Evolutionary conservation across 1,140 invertebrate species (phyloP).

Genomic region (Trichonephila clavipes): DNA sequence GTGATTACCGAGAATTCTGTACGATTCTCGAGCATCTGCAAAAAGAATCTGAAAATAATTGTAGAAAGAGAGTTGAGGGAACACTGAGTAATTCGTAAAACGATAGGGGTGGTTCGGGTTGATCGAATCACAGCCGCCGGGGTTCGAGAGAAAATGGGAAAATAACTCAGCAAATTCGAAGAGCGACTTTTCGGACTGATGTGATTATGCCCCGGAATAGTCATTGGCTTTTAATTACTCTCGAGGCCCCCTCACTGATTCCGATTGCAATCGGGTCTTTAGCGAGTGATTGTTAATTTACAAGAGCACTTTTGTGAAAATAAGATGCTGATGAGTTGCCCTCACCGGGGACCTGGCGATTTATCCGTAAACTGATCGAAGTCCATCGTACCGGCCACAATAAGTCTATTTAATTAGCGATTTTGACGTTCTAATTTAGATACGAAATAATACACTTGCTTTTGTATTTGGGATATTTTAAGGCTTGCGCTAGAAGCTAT

Average conservation of each 20-base stretch:
- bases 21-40: background rate
- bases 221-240: slow-evolving; percentile 27
- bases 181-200: slow-evolving; percentile 27
- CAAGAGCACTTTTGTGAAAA: background rate
- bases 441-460: no score
- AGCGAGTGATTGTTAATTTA: slow-evolving; percentile 26
- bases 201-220: background rate
- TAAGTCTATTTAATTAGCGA: no score
- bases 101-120: background rate
- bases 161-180: slow-evolving; percentile 44
- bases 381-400: background rate
- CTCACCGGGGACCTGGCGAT: background rate
- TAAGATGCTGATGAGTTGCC: background rate
- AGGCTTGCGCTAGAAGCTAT: no score
- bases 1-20: background rate
- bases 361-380: background rate
- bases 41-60: slow-evolving; percentile 7
- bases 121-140: slow-evolving; percentile 3
- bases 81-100: background rate
- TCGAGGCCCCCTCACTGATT: background rate
- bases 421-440: no score
- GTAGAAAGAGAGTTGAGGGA: background rate
- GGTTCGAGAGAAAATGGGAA: slow-evolving; percentile 26
- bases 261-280: background rate
- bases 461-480: no score